Evolutionary conservation across 2,797 vertebrate species (phyloP), one percentile per base, ranked within the genome.

Genomic region (Borostomias antarcticus): DNA sequence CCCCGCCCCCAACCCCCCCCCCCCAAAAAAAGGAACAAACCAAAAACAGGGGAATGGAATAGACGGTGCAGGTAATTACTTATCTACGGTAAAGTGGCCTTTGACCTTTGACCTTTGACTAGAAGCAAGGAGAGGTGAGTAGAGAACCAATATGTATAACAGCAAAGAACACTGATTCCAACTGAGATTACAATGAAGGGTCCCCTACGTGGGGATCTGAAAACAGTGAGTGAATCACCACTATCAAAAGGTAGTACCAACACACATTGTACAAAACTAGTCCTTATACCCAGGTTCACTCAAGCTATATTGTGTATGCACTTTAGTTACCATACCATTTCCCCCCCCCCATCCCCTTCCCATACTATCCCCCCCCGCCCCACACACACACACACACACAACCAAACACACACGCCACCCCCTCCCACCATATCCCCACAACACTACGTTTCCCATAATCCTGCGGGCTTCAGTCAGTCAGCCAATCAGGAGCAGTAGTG

Each of bases 261-360:
- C 93, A 93, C 91, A 93, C 89, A 93, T 81, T 89, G 92, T 95
- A 90, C 91, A 92, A 92, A 95, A 92, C 92, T 94, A 94, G 92
- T 93, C 90, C 92, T 89, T 91, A 92, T 89, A 91, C 88, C 86
- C 91, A 89, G 82, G 82, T 89, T 91, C 90, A 91, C 84, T 84
- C 86, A 91, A 93, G 91, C 92, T 95, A 95, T 87, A 78, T 85
- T 83, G 71, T 89, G 84, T 93, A 92, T 91, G 90, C 85, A 91
- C 88, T 93, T 87, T 92, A 63, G 89, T 92, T 90, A 93, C 83
- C 88, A 71, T 75, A 75, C 78, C 66, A 79, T 72, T 57, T 45
- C 64, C 43, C 66, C 71, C 61, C 68, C 69, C 73, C 11, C 47
- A 4, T 50, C 79, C 77, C 62, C 17, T 19, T n/a, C 37, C 33